A percentile compares a stretch with the other conserved stretches of the same genome.
Conservation (phyloP, 2,113 vertebrate genomes). For the Ranitomeya imitator region DNA sequence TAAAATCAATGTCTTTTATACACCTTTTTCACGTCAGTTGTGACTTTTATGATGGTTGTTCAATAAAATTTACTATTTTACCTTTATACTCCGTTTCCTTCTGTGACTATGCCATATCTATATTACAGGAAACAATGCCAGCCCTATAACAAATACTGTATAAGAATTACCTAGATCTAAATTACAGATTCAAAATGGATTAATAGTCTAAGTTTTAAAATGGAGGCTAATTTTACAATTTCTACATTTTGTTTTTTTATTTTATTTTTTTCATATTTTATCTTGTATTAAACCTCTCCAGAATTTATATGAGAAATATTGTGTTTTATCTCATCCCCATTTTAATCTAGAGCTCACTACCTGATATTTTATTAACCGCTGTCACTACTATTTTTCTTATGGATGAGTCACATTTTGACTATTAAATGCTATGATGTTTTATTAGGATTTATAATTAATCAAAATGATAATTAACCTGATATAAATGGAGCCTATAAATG, state of each 20-base stretch:
- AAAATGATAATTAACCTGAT: background rate
- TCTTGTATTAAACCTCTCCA: background rate
- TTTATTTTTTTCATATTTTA: background rate
- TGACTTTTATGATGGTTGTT: no score
- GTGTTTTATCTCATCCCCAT: background rate
- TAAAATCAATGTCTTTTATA: no score
- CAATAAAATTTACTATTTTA: no score
- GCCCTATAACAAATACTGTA: no score
- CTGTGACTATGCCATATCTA: no score
- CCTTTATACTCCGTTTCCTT: no score
- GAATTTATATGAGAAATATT: background rate
- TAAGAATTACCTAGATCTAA: no score
- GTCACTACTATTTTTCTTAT: background rate
- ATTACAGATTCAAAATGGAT: no score
- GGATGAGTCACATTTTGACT: background rate
- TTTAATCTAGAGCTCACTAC: background rate
- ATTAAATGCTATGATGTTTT: background rate
- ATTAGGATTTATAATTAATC: background rate
- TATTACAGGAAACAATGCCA: no score
- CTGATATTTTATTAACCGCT: background rate
- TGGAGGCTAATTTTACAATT: background rate
- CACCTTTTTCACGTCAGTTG: no score
- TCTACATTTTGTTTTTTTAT: background rate
- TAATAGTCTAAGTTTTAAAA: no score
- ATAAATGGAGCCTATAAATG: background rate